Percentiles rank a stretch among this genome's conserved stretches.
Conservation (phyloP, 2,888 invertebrate genomes). For the Mylabris sibirica region DNA sequence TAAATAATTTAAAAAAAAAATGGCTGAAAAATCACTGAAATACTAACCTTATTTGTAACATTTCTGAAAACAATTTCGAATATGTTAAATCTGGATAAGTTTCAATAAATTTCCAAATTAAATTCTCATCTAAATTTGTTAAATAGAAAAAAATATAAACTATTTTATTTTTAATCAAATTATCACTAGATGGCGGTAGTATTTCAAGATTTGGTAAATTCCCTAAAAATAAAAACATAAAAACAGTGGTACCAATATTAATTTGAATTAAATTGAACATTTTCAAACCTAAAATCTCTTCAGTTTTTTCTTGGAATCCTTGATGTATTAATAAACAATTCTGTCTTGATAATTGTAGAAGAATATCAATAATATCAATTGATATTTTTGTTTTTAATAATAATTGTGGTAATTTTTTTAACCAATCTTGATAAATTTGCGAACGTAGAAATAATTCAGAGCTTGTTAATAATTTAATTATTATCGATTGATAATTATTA, state of each 20-base stretch:
- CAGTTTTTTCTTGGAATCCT: constrained; percentile 61
- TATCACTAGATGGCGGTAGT: constrained; percentile 29
- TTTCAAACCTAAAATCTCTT: constrained; percentile 64
- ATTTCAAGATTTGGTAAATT: constrained; percentile 36
- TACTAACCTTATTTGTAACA: constrained; percentile 34
- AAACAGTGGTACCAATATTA: too few relatives aligned
- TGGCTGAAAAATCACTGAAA: background rate
- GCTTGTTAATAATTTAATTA: constrained; percentile 38
- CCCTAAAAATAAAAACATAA: constrained; percentile 23
- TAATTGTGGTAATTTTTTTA: constrained; percentile 66
- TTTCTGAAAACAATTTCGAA: constrained; percentile 28
- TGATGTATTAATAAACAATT: constrained; percentile 64
- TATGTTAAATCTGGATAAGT: constrained; percentile 22
- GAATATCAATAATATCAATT: constrained; percentile 64
- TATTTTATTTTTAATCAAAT: constrained; percentile 38
- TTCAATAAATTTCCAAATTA: constrained; percentile 13
- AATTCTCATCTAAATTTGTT: constrained; percentile 22
- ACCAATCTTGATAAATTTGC: constrained; percentile 62
- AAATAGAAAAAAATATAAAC: constrained; percentile 41
- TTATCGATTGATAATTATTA: constrained; percentile 3
- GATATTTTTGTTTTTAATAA: constrained; percentile 64
- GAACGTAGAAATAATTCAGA: constrained; percentile 51
- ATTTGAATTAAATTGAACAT: too few relatives aligned
- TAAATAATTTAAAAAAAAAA: background rate
- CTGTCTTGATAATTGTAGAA: constrained; percentile 67